Base-by-base conservation (phyloP, 2,797 vertebrate genomes). In the Paedocypris micromegethes region DNA sequence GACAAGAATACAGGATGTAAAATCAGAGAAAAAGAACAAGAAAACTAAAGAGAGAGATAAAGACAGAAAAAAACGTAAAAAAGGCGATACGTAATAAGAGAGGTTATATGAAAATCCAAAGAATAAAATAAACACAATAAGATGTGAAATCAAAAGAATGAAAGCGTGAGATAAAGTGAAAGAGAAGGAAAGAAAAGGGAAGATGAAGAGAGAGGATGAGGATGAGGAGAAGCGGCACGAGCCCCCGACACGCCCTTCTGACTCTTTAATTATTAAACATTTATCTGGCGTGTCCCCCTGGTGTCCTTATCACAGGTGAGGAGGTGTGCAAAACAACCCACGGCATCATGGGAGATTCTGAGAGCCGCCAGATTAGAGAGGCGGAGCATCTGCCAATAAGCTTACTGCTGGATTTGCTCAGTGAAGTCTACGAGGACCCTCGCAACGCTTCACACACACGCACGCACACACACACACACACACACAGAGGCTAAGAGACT, bases 331-430 rank as follows among this genome's bases (percentile, higher is more conserved):
- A 72, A 74, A 75, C 58, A 74, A 72, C 70, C 58, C 62, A 67
- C 41, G 44, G 68, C 68, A 79, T 77, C 71, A 72, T 77, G 72
- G 75, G 75, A 79, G 73, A 77, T 77, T 68, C 65, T 77, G 73
- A 76, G 72, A 72, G 65, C n/a, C 6, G 51, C 58, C 66, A 77
- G 73, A 75, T 79, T 75, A 79, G 46, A 42, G 52, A 74, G 73
- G 71, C 66, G 68, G 71, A 61, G 66, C 48, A 70, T 48, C 68
- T 79, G 68, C 68, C 72, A 60, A 47, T 47, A 68, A 68, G 68
- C 63, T 79, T 77, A 76, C 51, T 42, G 63, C 48, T 67, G 74
- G 72, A 79, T 77, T 76, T 74, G 54, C 72, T 75, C 67, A 6
- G 37, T 54, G 55, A 75, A 64, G 68, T 66, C 65, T 75, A 64